These are phyloP conservation scores for Lucifuga dentata DNA, from an alignment of 2,113 vertebrate species.

Conservation along the genomic window DNA sequence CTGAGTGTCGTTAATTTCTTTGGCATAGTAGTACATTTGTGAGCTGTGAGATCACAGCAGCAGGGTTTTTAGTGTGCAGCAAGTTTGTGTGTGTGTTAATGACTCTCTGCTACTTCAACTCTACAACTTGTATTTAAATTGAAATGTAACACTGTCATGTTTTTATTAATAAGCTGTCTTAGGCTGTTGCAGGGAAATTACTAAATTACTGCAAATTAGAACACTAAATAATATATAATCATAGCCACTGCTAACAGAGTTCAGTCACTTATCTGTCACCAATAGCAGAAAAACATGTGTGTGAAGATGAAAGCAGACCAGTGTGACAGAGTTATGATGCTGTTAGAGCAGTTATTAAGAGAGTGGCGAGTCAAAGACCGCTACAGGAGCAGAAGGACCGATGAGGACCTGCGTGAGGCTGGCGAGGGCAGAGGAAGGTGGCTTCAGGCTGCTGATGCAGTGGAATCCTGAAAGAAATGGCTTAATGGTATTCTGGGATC, in stretches of 20 bases:
- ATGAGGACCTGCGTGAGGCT: slow-evolving; percentile 9
- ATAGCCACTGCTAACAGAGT: neutral
- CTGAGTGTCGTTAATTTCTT: slow-evolving; percentile 28
- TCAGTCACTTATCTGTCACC: too few relatives aligned
- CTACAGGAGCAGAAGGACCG: slow-evolving; percentile 19
- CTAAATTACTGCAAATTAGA: neutral
- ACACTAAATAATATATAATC: neutral
- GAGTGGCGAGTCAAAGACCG: slow-evolving; percentile 26
- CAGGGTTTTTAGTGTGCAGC: slow-evolving; percentile 25
- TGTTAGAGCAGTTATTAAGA: neutral
- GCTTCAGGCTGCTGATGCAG: slow-evolving; percentile 62
- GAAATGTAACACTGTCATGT: slow-evolving; percentile 30
- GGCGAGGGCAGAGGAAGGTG: slow-evolving; percentile 18
- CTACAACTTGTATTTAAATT: slow-evolving; percentile 43
- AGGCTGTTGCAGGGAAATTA: slow-evolving; percentile 15
- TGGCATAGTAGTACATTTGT: slow-evolving; percentile 22
- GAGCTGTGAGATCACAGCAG: slow-evolving; percentile 23
- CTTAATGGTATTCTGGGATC: slow-evolving; percentile 72
- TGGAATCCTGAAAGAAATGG: slow-evolving; percentile 67
- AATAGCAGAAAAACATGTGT: neutral
- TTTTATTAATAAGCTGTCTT: slow-evolving; percentile 32
- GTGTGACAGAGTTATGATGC: neutral
- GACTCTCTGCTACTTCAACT: slow-evolving; percentile 43
- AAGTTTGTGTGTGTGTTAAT: slow-evolving; percentile 49
- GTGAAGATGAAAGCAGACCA: neutral